Evolutionary conservation across 2,797 vertebrate genomes (phyloP).

Genomic region (Channallabes apus): DNA sequence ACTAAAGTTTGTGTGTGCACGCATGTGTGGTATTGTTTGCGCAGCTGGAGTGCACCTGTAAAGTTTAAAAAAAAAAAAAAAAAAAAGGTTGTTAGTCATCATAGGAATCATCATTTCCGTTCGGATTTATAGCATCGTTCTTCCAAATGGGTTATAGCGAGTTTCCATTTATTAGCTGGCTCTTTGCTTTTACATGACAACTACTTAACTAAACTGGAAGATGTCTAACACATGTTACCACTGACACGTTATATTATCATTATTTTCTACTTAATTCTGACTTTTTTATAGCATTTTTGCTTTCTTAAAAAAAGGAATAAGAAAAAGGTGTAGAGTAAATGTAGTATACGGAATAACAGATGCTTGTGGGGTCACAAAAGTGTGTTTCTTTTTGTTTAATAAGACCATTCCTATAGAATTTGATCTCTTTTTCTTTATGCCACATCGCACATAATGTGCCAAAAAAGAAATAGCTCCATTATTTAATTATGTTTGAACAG

Average conservation of each 20-base stretch:
- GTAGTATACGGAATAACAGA: background rate
- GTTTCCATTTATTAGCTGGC: background rate
- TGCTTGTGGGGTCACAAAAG: background rate
- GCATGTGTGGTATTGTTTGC: slow-evolving; percentile 16
- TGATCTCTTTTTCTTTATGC: background rate
- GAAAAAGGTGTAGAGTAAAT: background rate
- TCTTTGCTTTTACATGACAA: background rate
- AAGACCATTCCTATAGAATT: background rate
- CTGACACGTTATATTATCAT: background rate
- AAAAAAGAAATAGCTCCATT: background rate
- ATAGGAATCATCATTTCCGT: background rate
- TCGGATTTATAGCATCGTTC: background rate
- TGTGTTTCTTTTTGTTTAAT: background rate
- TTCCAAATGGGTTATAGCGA: background rate
- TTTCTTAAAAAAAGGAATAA: background rate
- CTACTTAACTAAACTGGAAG: no score
- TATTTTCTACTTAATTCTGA: background rate
- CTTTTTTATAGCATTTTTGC: background rate
- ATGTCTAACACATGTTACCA: background rate
- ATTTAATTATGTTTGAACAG: slow-evolving; percentile 27
- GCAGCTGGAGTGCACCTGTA: slow-evolving; percentile 24
- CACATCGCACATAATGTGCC: background rate
- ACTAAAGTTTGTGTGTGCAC: background rate
- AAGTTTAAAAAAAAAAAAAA: background rate
- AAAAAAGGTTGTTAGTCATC: background rate